These are phyloP conservation scores for Nemotelus pantherinus DNA, from an alignment of 2,888 invertebrate species.

Conservation along the genomic window DNA sequence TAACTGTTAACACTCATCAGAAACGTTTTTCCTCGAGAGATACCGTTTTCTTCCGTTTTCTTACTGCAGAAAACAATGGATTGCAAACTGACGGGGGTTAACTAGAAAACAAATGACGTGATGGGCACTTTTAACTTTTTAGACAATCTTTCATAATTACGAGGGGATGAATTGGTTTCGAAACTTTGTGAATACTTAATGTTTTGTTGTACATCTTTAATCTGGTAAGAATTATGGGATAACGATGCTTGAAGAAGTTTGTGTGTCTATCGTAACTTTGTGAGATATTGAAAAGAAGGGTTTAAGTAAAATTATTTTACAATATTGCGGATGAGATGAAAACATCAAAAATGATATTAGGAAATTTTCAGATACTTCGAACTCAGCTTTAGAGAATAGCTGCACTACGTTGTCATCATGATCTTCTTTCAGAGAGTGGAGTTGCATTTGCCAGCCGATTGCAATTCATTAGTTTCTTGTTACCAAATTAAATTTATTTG, in stretches of 20 bases:
- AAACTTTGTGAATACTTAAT: slow-evolving; percentile 36
- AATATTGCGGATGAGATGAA: too few relatives aligned
- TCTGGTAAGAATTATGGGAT: slow-evolving; percentile 9
- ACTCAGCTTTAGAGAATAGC: too few relatives aligned
- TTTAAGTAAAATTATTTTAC: too few relatives aligned
- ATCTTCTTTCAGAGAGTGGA: too few relatives aligned
- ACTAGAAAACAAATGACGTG: slow-evolving; percentile 36
- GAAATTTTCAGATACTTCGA: too few relatives aligned
- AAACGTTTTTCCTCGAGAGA: neutral
- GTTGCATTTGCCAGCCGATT: too few relatives aligned
- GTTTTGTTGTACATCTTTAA: slow-evolving; percentile 34
- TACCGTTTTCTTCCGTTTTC: slow-evolving; percentile 18
- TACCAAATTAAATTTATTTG: too few relatives aligned
- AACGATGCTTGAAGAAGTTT: neutral
- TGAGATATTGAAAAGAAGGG: too few relatives aligned
- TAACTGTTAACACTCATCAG: slow-evolving; percentile 35
- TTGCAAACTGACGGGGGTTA: slow-evolving; percentile 18
- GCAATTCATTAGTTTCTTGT: too few relatives aligned
- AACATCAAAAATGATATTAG: too few relatives aligned
- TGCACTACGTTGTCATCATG: too few relatives aligned
- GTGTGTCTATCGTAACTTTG: too few relatives aligned
- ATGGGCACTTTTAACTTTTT: slow-evolving; percentile 34
- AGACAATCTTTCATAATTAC: slow-evolving; percentile 42
- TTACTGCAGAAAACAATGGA: neutral
- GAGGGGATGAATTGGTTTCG: slow-evolving; percentile 37